Conservation (phyloP, 2,888 invertebrate genomes). For the Epirrita christyi region DNA sequence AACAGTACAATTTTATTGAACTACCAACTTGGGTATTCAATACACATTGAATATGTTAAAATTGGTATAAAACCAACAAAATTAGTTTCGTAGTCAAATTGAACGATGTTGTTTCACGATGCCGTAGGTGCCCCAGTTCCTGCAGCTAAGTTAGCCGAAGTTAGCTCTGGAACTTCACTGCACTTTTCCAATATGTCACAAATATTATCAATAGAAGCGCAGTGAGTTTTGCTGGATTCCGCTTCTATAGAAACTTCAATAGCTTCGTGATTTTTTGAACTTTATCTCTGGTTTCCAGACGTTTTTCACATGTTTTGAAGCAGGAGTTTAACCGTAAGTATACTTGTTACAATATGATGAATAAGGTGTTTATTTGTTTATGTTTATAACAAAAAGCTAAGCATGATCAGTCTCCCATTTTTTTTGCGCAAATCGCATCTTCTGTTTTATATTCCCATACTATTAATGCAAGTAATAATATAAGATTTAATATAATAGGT, state of each 20-base stretch:
- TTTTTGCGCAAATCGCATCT: no score
- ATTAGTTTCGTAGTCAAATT: constrained; percentile 20
- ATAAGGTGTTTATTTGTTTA: no score
- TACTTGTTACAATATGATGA: no score
- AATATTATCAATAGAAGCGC: constrained; percentile 14
- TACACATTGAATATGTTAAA: constrained; percentile 13
- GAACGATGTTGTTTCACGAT: constrained; percentile 19
- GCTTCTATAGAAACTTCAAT: background rate
- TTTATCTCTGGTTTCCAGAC: no score
- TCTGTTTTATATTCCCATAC: no score
- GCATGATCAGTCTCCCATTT: no score
- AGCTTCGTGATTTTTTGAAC: background rate
- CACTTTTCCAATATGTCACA: constrained; percentile 9
- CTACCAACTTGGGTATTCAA: constrained; percentile 7
- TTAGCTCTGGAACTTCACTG: constrained; percentile 3
- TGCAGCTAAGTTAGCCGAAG: constrained; percentile 4
- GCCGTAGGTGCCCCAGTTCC: constrained; percentile 15
- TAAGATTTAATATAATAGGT: no score
- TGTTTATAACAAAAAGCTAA: no score
- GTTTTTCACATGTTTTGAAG: no score
- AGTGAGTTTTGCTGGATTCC: background rate
- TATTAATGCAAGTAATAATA: no score
- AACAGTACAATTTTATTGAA: background rate
- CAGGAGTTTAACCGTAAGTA: no score
- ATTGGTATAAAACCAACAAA: constrained; percentile 13